Percentiles rank a stretch among this genome's conserved stretches.
phyloP scores from a whole-genome alignment of 2,888 invertebrate species.

The Melanotus villosus region DNA sequence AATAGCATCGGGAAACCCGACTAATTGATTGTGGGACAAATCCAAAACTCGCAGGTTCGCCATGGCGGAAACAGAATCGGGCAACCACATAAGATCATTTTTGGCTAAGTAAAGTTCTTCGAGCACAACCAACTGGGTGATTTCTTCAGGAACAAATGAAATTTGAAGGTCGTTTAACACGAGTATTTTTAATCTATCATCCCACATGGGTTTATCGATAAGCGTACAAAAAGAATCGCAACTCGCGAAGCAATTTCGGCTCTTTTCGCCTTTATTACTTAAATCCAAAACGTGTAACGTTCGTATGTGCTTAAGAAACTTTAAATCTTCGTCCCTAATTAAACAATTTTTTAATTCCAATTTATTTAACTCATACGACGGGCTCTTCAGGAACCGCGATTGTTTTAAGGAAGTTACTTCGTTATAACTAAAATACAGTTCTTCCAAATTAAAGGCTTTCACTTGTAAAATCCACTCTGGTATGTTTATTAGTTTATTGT shows the following conservation, averaged over 20 bases:
- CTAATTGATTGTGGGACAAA: constrained; percentile 40
- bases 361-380: constrained; percentile 48
- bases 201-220: constrained; percentile 48
- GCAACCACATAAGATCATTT: constrained; percentile 56
- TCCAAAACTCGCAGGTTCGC: constrained; percentile 49
- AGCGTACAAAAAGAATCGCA: not conserved
- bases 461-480: constrained; percentile 59
- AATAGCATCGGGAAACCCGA: constrained; percentile 28
- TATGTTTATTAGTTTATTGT: constrained; percentile 51
- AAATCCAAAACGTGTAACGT: constrained; percentile 53
- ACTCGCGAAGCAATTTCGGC: not conserved
- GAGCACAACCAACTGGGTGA: constrained; percentile 55
- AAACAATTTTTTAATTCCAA: constrained; percentile 56
- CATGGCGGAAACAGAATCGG: constrained; percentile 53
- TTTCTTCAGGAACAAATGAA: constrained; percentile 56
- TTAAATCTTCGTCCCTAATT: constrained; percentile 47
- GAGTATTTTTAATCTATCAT: constrained; percentile 52
- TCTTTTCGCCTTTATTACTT: constrained; percentile 45
- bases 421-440: constrained; percentile 56
- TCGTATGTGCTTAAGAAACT: constrained; percentile 50
- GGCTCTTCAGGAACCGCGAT: constrained; percentile 29
- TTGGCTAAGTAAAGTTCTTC: constrained; percentile 52
- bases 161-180: constrained; percentile 57
- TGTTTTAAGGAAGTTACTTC: constrained; percentile 49
- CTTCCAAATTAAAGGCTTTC: constrained; percentile 52